A percentile compares a stretch with the other conserved stretches of the same genome.
Conservation (phyloP, 2,113 vertebrate genomes). For the Myodes glareolus region DNA sequence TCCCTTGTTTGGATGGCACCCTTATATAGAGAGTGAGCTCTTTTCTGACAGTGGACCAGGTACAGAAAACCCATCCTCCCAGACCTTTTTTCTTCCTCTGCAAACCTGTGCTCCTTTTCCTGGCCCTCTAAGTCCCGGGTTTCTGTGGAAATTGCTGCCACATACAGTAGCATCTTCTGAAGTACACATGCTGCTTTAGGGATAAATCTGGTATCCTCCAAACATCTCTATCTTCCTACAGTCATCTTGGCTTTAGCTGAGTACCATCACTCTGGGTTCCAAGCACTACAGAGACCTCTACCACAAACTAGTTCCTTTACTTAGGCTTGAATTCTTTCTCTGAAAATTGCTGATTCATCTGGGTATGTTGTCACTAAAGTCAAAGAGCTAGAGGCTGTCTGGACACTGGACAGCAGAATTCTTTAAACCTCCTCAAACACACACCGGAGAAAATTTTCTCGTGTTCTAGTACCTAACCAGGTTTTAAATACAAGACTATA, state of each 20-base stretch:
- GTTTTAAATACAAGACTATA: neutral
- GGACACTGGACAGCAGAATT: neutral
- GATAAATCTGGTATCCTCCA: neutral
- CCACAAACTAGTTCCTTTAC: neutral
- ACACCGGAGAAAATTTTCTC: neutral
- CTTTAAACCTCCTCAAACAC: neutral
- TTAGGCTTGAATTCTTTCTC: neutral
- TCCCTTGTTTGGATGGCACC: neutral
- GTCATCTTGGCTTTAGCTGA: neutral
- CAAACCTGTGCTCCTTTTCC: neutral
- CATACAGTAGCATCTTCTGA: neutral
- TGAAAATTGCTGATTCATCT: neutral
- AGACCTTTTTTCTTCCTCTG: neutral
- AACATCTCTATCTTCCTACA: neutral
- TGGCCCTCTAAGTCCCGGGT: neutral
- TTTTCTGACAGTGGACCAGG: neutral
- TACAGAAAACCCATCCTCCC: neutral
- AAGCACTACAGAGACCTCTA: neutral
- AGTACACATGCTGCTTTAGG: neutral
- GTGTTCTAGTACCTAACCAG: neutral
- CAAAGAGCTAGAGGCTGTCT: neutral
- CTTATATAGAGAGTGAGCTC: neutral
- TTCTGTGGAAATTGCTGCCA: neutral
- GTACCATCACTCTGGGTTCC: neutral
- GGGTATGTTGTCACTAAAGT: neutral